Percentiles rank a stretch among this genome's conserved stretches.
phyloP scores from a whole-genome alignment of 1,140 invertebrate species.

The Drosophila tristis region DNA sequence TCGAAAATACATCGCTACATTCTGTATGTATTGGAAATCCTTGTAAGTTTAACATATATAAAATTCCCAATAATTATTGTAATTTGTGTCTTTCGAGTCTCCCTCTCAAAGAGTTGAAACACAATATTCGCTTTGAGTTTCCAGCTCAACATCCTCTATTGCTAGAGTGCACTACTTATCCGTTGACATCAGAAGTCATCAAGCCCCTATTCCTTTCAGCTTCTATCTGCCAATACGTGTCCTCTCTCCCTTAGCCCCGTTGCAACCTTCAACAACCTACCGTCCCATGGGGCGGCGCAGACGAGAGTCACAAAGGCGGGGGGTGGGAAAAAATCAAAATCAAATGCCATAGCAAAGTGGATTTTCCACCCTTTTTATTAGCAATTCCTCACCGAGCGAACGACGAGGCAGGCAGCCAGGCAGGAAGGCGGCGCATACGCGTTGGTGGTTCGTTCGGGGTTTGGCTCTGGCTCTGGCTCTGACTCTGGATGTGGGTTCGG shows the following conservation, averaged over 20 bases:
- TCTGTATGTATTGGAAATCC: no score
- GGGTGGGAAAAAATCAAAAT: constrained; percentile 78
- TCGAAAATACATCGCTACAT: no score
- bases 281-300: constrained; percentile 35
- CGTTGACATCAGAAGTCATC: constrained; percentile 69
- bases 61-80: no score
- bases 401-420: not conserved
- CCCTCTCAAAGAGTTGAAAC: no score
- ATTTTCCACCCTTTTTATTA: constrained; percentile 84
- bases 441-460: constrained; percentile 35
- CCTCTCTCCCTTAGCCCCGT: not conserved
- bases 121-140: not conserved
- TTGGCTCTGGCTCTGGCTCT: constrained; percentile 2
- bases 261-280: constrained; percentile 1
- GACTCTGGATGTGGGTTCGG: constrained; percentile 9
- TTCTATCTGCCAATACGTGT: constrained; percentile 36
- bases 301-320: constrained; percentile 23
- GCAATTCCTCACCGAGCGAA: constrained; percentile 61
- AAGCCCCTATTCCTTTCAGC: constrained; percentile 29
- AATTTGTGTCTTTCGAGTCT: not conserved
- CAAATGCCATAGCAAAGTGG: constrained; percentile 84
- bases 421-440: constrained; percentile 16
- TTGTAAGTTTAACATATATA: no score
- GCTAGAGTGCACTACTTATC: constrained; percentile 39
- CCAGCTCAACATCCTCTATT: not conserved